Conservation (phyloP, 2,888 invertebrate genomes). For the Pyralis farinalis region DNA sequence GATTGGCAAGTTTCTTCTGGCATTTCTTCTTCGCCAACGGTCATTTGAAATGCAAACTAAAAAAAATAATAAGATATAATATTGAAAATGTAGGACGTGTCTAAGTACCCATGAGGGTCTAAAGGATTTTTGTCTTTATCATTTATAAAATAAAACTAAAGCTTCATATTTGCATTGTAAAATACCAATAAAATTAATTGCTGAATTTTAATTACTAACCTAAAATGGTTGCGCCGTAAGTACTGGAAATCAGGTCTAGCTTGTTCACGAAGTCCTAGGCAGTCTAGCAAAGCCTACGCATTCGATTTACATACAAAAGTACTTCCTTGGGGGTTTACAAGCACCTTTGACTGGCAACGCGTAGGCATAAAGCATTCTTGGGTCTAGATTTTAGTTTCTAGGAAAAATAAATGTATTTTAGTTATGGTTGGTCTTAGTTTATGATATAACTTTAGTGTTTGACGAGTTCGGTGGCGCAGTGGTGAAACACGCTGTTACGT, state of each 20-base stretch:
- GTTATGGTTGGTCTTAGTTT: constrained; percentile 16
- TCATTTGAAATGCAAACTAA: no score
- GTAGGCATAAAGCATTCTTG: constrained; percentile 68
- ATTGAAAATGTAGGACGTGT: no score
- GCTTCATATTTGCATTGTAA: neutral
- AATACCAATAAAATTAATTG: neutral
- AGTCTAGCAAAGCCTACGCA: constrained; percentile 60
- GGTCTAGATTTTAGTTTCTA: constrained; percentile 16
- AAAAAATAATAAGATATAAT: no score
- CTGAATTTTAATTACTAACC: constrained; percentile 24
- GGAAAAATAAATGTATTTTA: constrained; percentile 20
- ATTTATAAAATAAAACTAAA: no score
- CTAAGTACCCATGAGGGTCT: no score
- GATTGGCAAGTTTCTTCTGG: no score
- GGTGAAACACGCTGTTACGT: no score
- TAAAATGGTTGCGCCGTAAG: constrained; percentile 22
- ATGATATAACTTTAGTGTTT: no score
- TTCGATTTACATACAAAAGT: constrained; percentile 78
- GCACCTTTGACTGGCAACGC: constrained; percentile 58
- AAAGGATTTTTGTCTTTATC: no score
- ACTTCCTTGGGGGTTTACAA: constrained; percentile 55
- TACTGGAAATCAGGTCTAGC: constrained; percentile 46
- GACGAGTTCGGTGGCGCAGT: no score
- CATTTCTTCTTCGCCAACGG: no score
- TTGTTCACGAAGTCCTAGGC: constrained; percentile 40